Conservation (phyloP, 2,797 vertebrate species). For the Erpetoichthys calabaricus region DNA sequence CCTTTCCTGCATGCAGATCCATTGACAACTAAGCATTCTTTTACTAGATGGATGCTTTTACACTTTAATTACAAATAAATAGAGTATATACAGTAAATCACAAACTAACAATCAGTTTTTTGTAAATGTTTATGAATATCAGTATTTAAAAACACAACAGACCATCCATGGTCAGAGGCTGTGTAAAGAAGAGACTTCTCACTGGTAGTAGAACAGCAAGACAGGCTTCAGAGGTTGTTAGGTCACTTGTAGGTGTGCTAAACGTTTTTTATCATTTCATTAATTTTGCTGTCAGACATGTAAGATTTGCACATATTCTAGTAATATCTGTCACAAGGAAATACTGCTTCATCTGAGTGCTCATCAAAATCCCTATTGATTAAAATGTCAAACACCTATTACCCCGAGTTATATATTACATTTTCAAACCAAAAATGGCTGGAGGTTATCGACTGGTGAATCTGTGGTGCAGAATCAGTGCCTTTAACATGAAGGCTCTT, state of each 20-base stretch:
- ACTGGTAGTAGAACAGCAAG: neutral
- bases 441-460: slow-evolving; percentile 22
- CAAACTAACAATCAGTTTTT: too few species aligned
- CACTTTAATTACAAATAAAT: too few species aligned
- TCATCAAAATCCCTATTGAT: slow-evolving; percentile 27
- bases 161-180: too few species aligned
- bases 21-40: too few species aligned
- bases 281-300: slow-evolving; percentile 29
- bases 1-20: too few species aligned
- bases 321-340: slow-evolving; percentile 26
- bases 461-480: slow-evolving; percentile 9
- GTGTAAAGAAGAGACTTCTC: too few species aligned
- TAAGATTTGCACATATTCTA: slow-evolving; percentile 24
- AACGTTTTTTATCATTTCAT: slow-evolving; percentile 15
- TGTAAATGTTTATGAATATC: too few species aligned
- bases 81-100: too few species aligned
- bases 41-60: too few species aligned
- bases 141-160: too few species aligned
- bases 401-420: slow-evolving; percentile 19
- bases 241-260: neutral
- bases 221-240: neutral
- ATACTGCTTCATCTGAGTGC: slow-evolving; percentile 22
- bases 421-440: slow-evolving; percentile 13
- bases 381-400: slow-evolving; percentile 30
- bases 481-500: slow-evolving; percentile 10